phyloP scores from a whole-genome alignment of 1,140 invertebrate genomes.

The Bathynomus jamesi region DNA sequence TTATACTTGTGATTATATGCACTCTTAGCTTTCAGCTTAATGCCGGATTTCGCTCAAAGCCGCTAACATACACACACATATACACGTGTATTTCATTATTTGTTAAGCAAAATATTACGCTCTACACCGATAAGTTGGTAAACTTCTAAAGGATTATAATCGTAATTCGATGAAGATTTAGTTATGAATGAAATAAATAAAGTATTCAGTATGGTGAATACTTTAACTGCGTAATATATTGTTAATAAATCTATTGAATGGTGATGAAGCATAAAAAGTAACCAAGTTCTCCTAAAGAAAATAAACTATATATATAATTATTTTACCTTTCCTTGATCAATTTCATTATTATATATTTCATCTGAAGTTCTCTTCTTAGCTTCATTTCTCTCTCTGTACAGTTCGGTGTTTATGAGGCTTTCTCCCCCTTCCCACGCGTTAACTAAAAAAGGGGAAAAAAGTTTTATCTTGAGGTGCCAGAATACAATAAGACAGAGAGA shows the following conservation, averaged over 20 bases:
- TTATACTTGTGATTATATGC: too few relatives aligned
- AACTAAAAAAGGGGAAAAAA: background rate
- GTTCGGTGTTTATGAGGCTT: background rate
- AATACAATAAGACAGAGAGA: background rate
- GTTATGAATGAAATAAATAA: background rate
- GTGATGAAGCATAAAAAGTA: background rate
- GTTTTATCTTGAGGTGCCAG: background rate
- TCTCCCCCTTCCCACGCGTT: background rate
- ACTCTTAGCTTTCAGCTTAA: too few relatives aligned
- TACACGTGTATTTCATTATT: too few relatives aligned
- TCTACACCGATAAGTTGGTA: too few relatives aligned
- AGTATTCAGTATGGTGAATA: background rate
- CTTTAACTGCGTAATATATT: background rate
- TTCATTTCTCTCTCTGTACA: background rate
- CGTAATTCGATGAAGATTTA: background rate
- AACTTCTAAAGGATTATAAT: background rate
- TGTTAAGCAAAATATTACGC: too few relatives aligned
- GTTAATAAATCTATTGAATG: too few relatives aligned
- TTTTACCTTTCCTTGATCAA: background rate
- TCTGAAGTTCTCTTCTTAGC: background rate
- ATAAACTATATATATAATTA: background rate
- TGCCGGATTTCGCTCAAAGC: too few relatives aligned
- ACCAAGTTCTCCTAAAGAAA: background rate
- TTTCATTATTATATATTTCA: background rate
- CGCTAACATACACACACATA: too few relatives aligned